Conservation (phyloP, 2,113 vertebrate species). For the Butorides virescens region DNA sequence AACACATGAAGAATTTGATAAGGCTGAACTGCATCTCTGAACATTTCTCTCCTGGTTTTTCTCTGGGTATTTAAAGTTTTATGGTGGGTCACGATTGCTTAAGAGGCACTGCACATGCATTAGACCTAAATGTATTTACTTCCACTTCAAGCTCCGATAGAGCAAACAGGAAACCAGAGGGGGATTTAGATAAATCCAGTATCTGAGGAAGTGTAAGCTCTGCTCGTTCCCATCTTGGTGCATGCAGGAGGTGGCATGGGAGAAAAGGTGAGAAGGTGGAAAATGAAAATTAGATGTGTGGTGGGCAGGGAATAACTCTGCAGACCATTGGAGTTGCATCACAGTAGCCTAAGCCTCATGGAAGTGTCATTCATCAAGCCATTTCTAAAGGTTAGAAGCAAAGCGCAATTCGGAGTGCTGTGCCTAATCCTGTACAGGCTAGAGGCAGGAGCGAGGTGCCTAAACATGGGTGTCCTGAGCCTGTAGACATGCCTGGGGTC, state of each 20-base stretch:
- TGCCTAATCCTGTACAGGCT: neutral
- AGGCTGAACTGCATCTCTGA: constrained; percentile 9
- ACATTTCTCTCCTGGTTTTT: constrained; percentile 37
- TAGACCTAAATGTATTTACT: neutral
- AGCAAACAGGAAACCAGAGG: neutral
- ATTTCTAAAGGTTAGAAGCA: neutral
- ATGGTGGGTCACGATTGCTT: neutral
- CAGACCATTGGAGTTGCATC: neutral
- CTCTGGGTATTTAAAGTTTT: constrained; percentile 59
- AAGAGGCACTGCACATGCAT: neutral
- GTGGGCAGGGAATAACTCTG: neutral
- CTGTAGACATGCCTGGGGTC: neutral
- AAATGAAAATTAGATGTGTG: neutral
- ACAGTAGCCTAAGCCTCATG: fast-evolving
- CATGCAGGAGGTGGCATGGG: neutral
- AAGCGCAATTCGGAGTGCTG: neutral
- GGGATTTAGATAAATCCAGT: neutral
- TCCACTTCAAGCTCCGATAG: neutral
- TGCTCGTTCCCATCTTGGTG: neutral
- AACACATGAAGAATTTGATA: constrained; percentile 65
- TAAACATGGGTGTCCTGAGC: neutral
- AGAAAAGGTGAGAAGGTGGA: neutral
- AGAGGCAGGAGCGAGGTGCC: neutral
- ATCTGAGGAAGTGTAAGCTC: neutral
- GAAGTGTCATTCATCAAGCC: neutral